Percentiles rank a stretch among this genome's conserved stretches.
phyloP scores from a whole-genome alignment of 1,140 invertebrate species.

The Zophobas morio region DNA sequence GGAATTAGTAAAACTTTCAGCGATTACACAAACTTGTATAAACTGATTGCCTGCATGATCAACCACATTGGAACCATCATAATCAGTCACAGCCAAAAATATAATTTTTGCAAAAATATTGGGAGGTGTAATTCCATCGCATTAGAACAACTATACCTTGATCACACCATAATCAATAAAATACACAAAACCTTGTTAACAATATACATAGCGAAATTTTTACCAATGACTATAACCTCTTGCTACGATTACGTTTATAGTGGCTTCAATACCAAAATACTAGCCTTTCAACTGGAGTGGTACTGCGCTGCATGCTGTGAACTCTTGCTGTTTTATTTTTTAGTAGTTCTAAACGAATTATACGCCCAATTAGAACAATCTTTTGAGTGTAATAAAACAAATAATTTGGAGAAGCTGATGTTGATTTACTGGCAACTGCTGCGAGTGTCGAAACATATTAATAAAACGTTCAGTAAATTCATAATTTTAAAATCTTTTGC shows the following conservation, averaged over 20 bases:
- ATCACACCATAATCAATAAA: neutral
- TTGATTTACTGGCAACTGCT: too few relatives aligned
- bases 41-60: too few relatives aligned
- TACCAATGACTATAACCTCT: neutral
- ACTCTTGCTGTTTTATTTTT: conserved; percentile 10
- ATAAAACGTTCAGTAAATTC: too few relatives aligned
- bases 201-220: neutral
- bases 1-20: too few relatives aligned
- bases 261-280: neutral
- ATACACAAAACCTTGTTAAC: neutral
- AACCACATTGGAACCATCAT: too few relatives aligned
- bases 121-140: too few relatives aligned
- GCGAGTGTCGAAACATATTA: too few relatives aligned
- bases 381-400: too few relatives aligned
- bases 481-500: too few relatives aligned
- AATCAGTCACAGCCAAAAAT: neutral
- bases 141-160: neutral
- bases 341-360: neutral
- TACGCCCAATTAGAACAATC: neutral
- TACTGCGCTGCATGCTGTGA: neutral
- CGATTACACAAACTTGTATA: too few relatives aligned
- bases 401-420: too few relatives aligned
- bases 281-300: neutral
- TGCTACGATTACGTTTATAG: neutral
- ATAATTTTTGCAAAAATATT: neutral